Base-by-base conservation (phyloP, 1,140 invertebrate genomes). In the Aethina tumida region DNA sequence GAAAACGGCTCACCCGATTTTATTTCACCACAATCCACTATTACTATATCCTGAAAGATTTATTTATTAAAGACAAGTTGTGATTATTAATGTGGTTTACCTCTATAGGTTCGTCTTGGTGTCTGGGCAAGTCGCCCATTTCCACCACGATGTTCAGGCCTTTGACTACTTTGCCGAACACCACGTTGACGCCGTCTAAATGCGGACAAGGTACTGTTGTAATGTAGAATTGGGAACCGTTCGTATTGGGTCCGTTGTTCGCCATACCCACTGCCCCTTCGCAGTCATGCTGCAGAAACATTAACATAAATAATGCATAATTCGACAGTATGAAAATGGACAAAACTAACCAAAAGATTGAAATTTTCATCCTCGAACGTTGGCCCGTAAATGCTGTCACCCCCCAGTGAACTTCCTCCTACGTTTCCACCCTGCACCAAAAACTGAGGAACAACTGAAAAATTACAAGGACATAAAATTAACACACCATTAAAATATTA, bases 161-260 rank as follows among this genome's bases (percentile, higher is more conserved):
- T 53, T 75, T 79, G 4, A 75, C 50, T 5, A 92, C 81, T 43
- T 70, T 70, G 1, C 93, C 94, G 64, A 97, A 93, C 16, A 90
- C 88, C 2, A 95, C 86, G 65, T 97, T 92, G 17, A 73, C 83
- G 7, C 79, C 81, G 63, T 97, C 85, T 15, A 97, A 65, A 52
- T 96, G 92, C 16, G 77, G 68, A 50, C 86, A 88, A 4, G 81
- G 74, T 0, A 77, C 82, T 8, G 82, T 75, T 2, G 90, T 92
- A 13, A 98, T 87, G 52, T 95, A 93, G 66, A 98, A 97, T 64
- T 98, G 93, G 5, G 88, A 94, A 35, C 81, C 87, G 56, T 96
- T 97, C 24, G 84, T 84, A 59, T 96, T 74, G 2, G 78, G 78
- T 4, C 91, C 91, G 49, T 77, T 73, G 63, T 96, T 97, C 1